Conservation (phyloP, 2,797 vertebrate genomes). For the Nyctibius grandis region DNA sequence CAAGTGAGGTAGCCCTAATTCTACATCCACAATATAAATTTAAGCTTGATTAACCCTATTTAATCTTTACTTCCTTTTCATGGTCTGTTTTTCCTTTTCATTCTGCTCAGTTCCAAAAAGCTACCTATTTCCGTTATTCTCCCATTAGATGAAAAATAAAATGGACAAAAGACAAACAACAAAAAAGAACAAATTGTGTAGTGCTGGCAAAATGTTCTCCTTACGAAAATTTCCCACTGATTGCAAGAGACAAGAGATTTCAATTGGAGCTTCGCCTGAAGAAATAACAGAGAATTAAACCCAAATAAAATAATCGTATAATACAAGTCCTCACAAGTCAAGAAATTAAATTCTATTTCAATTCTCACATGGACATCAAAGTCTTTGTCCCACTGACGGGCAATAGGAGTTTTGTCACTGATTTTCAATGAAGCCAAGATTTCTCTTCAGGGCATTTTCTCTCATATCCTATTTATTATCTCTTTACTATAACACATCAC, state of each 20-base stretch:
- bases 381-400: neutral
- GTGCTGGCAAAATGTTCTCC: slow-evolving; percentile 2
- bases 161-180: neutral
- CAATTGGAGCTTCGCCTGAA: slow-evolving; percentile 15
- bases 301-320: slow-evolving; percentile 16
- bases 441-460: neutral
- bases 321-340: neutral
- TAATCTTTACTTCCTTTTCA: neutral
- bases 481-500: neutral
- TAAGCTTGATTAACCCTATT: neutral
- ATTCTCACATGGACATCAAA: neutral
- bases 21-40: neutral
- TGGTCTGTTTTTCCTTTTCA: neutral
- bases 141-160: neutral
- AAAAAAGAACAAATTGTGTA: neutral
- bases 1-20: neutral
- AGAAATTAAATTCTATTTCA: slow-evolving; percentile 10
- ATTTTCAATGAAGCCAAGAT: neutral
- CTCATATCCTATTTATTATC: neutral
- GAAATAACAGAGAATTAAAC: slow-evolving; percentile 40
- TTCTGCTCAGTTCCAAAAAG: neutral
- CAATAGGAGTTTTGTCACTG: neutral
- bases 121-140: neutral
- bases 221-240: slow-evolving; percentile 31
- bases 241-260: slow-evolving; percentile 18